Evolutionary conservation across 2,113 vertebrate genomes (phyloP).

Genomic region (Neodon shergylaensis): DNA sequence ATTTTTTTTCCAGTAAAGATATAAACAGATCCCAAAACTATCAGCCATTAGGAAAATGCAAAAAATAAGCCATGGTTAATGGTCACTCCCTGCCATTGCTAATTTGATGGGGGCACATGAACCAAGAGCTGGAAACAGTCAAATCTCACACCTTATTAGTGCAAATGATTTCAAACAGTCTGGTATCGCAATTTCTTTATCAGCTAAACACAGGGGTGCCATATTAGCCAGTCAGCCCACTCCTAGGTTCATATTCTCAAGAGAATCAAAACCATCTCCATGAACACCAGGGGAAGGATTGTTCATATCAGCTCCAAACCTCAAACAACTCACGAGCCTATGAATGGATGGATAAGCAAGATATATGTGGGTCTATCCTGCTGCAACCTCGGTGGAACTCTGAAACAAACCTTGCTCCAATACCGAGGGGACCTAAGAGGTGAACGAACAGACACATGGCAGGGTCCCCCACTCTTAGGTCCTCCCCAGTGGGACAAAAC

Average conservation of each 20-base stretch:
- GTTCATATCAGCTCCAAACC: not conserved
- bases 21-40: not conserved
- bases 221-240: not conserved
- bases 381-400: too few species aligned
- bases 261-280: not conserved
- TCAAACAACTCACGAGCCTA: not conserved
- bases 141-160: not conserved
- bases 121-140: not conserved
- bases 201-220: not conserved
- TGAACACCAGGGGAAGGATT: not conserved
- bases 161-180: not conserved
- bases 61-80: not conserved
- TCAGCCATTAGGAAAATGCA: not conserved
- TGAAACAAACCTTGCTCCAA: too few species aligned
- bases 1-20: not conserved
- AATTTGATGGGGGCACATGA: not conserved
- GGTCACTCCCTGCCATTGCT: not conserved
- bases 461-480: too few species aligned
- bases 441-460: too few species aligned
- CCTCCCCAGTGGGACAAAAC: too few species aligned
- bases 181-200: not conserved
- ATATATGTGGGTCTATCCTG: too few species aligned
- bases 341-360: not conserved
- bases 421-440: too few species aligned
- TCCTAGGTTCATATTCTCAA: not conserved